These are phyloP conservation scores for Villa cingulata DNA, from an alignment of 2,888 invertebrate genomes.

Conservation along the genomic window DNA sequence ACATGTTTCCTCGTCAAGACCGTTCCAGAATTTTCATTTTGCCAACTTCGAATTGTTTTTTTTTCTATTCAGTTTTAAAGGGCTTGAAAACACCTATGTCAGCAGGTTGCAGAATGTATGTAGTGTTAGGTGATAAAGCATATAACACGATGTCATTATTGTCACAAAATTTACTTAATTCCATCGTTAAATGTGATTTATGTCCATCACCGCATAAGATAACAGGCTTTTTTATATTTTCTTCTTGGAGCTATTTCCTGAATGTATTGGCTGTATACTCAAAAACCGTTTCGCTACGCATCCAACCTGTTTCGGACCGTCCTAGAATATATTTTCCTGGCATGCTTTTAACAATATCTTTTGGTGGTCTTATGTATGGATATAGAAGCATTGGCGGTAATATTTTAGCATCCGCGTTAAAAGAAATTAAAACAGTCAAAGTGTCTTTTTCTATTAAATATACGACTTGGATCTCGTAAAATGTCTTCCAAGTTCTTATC, in stretches of 20 bases:
- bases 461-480: conserved; percentile 3
- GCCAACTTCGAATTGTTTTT: conserved; percentile 12
- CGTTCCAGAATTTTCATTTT: conserved; percentile 3
- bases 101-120: conserved; percentile 14
- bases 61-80: conserved; percentile 12
- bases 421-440: conserved; percentile 4
- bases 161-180: conserved; percentile 8
- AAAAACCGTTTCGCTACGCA: conserved; percentile 9
- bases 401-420: conserved; percentile 7
- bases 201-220: too few species aligned
- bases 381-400: conserved; percentile 9
- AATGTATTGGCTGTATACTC: conserved; percentile 10
- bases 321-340: conserved; percentile 8
- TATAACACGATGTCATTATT: too few species aligned
- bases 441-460: conserved; percentile 7
- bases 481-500: too few species aligned
- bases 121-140: conserved; percentile 12
- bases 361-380: conserved; percentile 7
- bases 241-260: conserved; percentile 7
- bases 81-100: conserved; percentile 14
- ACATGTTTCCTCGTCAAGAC: conserved; percentile 7
- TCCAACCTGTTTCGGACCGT: too few species aligned
- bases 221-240: too few species aligned
- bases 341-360: conserved; percentile 7
- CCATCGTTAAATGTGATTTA: too few species aligned